A percentile compares a stretch with the other conserved stretches of the same genome.
Evolutionary conservation across 2,888 invertebrate species (phyloP).

Genomic region (Kuschelorhynchus macadamiae): DNA sequence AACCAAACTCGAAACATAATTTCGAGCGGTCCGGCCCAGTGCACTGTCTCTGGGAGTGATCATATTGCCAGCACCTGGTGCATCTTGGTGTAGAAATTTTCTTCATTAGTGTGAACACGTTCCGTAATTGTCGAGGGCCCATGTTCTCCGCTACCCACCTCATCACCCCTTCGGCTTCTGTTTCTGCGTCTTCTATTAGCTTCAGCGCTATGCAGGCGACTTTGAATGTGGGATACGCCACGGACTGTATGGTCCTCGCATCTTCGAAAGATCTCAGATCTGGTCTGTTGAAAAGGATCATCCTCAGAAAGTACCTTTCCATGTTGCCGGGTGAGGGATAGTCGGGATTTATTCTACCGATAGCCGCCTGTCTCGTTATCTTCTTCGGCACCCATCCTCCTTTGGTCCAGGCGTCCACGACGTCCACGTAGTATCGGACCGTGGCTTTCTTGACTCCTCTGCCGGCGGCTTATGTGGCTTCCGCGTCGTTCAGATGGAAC

Average conservation of each 20-base stretch:
- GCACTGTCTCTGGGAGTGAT: no score
- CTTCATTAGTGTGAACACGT: not conserved
- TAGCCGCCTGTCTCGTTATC: not conserved
- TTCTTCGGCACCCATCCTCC: constrained; percentile 4
- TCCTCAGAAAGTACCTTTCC: constrained; percentile 3
- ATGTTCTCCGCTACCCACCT: not conserved
- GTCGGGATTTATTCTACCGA: not conserved
- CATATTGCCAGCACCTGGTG: no score
- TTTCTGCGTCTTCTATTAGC: not conserved
- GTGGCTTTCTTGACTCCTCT: not conserved
- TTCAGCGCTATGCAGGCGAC: not conserved
- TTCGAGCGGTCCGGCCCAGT: no score
- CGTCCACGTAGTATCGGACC: constrained; percentile 1
- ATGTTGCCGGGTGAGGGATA: not conserved
- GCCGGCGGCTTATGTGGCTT: not conserved
- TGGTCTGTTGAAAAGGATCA: not conserved
- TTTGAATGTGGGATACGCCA: not conserved
- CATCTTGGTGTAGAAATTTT: no score
- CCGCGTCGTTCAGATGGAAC: not conserved
- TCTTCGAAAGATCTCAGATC: not conserved
- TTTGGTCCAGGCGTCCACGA: not conserved
- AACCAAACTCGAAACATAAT: no score
- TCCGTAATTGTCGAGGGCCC: not conserved
- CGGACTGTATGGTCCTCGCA: not conserved
- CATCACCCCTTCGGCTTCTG: constrained; percentile 1